Evolutionary conservation across 2,113 vertebrate genomes (phyloP), one percentile per base, ranked within the genome.

Genomic region (Agelaius tricolor): DNA sequence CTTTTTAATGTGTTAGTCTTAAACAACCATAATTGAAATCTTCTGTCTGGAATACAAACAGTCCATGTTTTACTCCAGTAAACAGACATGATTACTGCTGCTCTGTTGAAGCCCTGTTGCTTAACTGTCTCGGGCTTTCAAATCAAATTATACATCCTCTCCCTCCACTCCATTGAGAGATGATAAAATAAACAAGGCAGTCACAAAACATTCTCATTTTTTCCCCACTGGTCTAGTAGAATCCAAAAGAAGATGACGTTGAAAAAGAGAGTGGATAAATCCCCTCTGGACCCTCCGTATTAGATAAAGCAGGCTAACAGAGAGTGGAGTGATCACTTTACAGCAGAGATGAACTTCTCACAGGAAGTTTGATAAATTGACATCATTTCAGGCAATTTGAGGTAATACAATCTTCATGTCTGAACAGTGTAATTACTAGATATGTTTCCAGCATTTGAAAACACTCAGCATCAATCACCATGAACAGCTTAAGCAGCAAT

Each of bases 321-420:
- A 87, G 83, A 96, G 54, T 83, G 85, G 93, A 73, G 63, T 41
- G 80, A 90, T 96, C 57, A 10, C 57, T 96, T 95, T 71, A 93
- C 57, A 67, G 62, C 71, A 75, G 80, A 97, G n/a, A 96, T 89
- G 6, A 96, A 96, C 84, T 96, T 95, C 71, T 96, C 12, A 7
- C 33, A 93, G 39, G 69, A 97, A 93, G 57, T 96, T 95, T 97
- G 95, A 96, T 96, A 96, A 97, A 97, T 93, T 96, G 84, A 96
- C 85, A 96, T 96, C 71, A 97, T 97, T 96, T 77, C 87, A 96
- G 89, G 73, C 92, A 97, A 95, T 98, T 84, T 97, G 90, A 96
- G 52, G 94, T 97, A 98, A 97, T 95, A 77, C 41, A 95, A 89
- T 97, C 76, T 94, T 94, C 84, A 91, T 84, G 79, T 96, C 94